phyloP scores from a whole-genome alignment of 2,113 vertebrate genomes.

The Halcyon malimbica region DNA sequence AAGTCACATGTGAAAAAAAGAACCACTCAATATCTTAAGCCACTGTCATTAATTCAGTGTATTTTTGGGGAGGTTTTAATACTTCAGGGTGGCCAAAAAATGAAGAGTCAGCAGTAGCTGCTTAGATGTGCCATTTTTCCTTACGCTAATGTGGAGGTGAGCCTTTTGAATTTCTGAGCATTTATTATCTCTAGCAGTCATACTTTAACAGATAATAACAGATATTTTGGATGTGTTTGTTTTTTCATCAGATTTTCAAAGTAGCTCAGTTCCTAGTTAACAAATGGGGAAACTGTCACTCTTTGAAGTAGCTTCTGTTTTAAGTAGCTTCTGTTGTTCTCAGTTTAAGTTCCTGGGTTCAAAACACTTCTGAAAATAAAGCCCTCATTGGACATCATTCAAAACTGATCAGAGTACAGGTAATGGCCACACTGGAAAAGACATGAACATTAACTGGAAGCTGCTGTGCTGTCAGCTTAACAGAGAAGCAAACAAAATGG shows the following conservation, averaged over 20 bases:
- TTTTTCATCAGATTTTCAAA: not conserved
- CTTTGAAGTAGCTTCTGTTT: not conserved
- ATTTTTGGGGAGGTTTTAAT: not conserved
- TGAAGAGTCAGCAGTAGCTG: not conserved
- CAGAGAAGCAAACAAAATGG: rapidly evolving
- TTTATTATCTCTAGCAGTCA: not conserved
- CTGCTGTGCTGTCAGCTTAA: not conserved
- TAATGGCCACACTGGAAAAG: not conserved
- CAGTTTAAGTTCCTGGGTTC: not conserved
- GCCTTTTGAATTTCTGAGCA: not conserved
- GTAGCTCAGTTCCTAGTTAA: not conserved
- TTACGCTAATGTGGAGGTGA: not conserved
- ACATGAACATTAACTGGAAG: not conserved
- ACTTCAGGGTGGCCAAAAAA: not conserved
- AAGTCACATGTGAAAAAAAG: not conserved
- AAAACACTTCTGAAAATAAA: not conserved
- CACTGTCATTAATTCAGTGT: not conserved
- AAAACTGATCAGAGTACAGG: not conserved
- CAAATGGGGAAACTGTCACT: not conserved
- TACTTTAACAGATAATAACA: not conserved
- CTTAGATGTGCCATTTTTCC: not conserved
- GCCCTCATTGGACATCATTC: rapidly evolving
- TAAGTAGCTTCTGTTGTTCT: not conserved
- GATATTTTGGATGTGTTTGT: not conserved
- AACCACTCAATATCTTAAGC: not conserved